Conservation (phyloP, 23 tunicate species). For the Styela plicata region DNA sequence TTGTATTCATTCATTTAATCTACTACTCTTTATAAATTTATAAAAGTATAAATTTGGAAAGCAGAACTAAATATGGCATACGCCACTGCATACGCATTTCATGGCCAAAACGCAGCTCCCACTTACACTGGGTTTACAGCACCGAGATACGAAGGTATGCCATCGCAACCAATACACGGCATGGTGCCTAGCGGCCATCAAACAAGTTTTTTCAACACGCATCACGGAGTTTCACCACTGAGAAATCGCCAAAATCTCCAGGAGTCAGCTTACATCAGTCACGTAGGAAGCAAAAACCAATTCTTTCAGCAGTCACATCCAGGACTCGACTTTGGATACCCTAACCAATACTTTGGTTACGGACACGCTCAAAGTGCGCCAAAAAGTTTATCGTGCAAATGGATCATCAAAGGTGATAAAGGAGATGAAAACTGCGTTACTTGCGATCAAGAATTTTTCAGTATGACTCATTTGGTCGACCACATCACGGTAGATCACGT, state of each 20-base stretch:
- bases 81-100: conserved; percentile 6
- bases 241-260: conserved; percentile 2
- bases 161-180: conserved; percentile 12
- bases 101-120: background rate
- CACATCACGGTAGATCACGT: conserved; percentile 69
- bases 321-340: background rate
- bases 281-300: background rate
- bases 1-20: background rate
- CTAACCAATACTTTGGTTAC: background rate
- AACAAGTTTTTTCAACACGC: background rate
- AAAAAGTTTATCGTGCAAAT: conserved; percentile 45
- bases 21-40: background rate
- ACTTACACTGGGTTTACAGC: conserved; percentile 5
- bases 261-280: background rate
- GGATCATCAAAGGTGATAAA: conserved; percentile 30
- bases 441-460: conserved; percentile 40
- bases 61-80: background rate
- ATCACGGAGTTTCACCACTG: background rate
- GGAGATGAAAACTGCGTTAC: conserved; percentile 28
- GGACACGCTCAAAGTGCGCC: conserved; percentile 3
- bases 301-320: background rate
- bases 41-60: too few species aligned
- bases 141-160: background rate
- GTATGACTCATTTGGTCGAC: conserved; percentile 49
- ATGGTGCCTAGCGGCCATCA: background rate